Conservation (phyloP, 2,888 invertebrate genomes). For the Brachycybe producta region DNA sequence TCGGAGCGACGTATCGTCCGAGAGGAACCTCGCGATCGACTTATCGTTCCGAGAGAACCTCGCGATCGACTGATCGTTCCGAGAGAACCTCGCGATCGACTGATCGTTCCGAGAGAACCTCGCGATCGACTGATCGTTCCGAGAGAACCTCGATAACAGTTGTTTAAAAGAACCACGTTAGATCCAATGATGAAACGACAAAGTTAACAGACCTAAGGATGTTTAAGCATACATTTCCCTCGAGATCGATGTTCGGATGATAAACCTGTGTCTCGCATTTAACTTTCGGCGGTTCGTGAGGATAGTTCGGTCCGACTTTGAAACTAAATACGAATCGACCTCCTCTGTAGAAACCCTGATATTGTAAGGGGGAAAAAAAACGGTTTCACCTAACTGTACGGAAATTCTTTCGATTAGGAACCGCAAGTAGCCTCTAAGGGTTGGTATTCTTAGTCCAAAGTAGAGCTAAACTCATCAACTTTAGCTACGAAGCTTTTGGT, state of each 20-base stretch:
- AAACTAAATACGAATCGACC: conserved; percentile 94
- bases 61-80: too few relatives aligned
- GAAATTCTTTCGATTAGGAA: background rate
- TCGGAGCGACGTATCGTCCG: too few relatives aligned
- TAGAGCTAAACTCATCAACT: too few relatives aligned
- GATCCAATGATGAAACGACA: background rate
- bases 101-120: too few relatives aligned
- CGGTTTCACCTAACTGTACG: too few relatives aligned
- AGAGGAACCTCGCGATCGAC: too few relatives aligned
- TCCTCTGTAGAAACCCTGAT: conserved; percentile 77
- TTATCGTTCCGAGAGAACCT: too few relatives aligned
- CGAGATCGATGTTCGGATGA: conserved; percentile 95
- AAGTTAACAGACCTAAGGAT: conserved; percentile 49
- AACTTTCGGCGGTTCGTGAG: conserved; percentile 96
- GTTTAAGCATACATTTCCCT: conserved; percentile 94
- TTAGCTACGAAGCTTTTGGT: too few relatives aligned
- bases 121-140: too few relatives aligned
- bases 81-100: too few relatives aligned
- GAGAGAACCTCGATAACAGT: too few relatives aligned
- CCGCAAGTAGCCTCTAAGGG: background rate
- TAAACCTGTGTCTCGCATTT: conserved; percentile 96
- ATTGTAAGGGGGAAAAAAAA: background rate
- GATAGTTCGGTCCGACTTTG: conserved; percentile 94
- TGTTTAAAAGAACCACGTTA: background rate
- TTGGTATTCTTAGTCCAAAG: background rate